Evolutionary conservation across 2,888 invertebrate species (phyloP), one percentile per base, ranked within the genome.

Genomic region (Netelia virgata): DNA sequence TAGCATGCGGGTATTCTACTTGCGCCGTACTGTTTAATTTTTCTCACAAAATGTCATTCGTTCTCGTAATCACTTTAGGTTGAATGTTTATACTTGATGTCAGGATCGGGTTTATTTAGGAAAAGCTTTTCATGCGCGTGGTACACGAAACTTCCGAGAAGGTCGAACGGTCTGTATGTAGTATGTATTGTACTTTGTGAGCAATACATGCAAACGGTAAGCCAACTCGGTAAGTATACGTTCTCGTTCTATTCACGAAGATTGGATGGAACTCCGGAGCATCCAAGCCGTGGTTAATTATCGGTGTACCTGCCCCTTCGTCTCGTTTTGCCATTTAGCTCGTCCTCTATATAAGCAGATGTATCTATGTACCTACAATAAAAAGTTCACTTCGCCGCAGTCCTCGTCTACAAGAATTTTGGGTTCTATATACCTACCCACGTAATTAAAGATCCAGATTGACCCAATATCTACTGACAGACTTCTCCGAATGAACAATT

Each of bases 201-300:
- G 84, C 77, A 77, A 61, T 74, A 81, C 77, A 69, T 74, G 77
- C 57, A 61, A 41, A 47, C 76, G 68, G 73, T 80, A 68, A 76
- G 50, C 61, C 76, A 73, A 77, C 69, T 81, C 63, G 64, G 76
- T 81, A 81, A 74, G 84, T 74, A 64, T 73, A 77, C 73, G 55
- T 36, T 64, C 63, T 72, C 75, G 75, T 80, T 74, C 81, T 75
- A 69, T 84, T 81, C 68, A 77, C 77, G 77, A 84, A 81, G 77
- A 84, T 84, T 84, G 84, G 80, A 81, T 81, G 77, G 77, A 84
- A 14, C 10, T 47, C 47, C 47, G 14, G 47, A 47, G 72, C 28
- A 55, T 41, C 53, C 47, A 81, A 77, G 77, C 81, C 81, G 72
- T 69, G 81, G 81, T 81, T 84, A 84, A 83, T 83, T 83, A 83